Percentiles rank a stretch among this genome's conserved stretches.
These are phyloP conservation scores for Parambassis ranga DNA, from an alignment of 2,797 vertebrate genomes.

Conservation along the genomic window DNA sequence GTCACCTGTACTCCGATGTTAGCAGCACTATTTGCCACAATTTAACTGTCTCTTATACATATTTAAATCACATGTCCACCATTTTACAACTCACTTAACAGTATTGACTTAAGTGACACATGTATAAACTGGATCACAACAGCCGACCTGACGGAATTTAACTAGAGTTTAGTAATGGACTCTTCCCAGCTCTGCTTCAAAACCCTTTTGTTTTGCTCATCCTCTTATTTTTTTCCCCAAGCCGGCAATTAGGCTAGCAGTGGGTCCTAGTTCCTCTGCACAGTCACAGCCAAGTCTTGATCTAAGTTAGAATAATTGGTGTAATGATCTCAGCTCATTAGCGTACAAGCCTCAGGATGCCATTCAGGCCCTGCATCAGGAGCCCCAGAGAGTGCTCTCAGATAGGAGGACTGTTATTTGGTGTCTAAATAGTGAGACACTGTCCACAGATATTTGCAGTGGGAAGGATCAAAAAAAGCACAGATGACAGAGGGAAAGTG, in stretches of 20 bases:
- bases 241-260: conserved; percentile 70
- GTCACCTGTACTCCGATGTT: background rate
- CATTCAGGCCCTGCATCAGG: conserved; percentile 48
- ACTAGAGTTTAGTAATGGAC: conserved; percentile 32
- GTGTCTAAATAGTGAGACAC: conserved; percentile 46
- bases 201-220: conserved; percentile 59
- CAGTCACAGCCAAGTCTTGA: conserved; percentile 72
- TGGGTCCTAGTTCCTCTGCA: conserved; percentile 56
- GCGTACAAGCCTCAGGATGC: conserved; percentile 57
- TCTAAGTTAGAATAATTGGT: conserved; percentile 78
- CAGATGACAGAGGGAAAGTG: conserved; percentile 50
- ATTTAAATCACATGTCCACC: background rate
- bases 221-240: conserved; percentile 58
- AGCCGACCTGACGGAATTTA: conserved; percentile 60
- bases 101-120: conserved; percentile 13
- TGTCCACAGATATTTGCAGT: conserved; percentile 52
- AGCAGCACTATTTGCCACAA: background rate
- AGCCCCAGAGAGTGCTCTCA: conserved; percentile 55
- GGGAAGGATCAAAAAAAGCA: conserved; percentile 51
- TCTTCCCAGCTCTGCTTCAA: conserved; percentile 51
- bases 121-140: conserved; percentile 18
- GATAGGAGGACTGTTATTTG: conserved; percentile 43
- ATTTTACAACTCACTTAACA: background rate
- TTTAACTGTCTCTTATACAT: background rate
- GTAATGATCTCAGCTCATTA: conserved; percentile 79